Conservation (phyloP, 1,140 invertebrate genomes). For the Bombus consobrinus region DNA sequence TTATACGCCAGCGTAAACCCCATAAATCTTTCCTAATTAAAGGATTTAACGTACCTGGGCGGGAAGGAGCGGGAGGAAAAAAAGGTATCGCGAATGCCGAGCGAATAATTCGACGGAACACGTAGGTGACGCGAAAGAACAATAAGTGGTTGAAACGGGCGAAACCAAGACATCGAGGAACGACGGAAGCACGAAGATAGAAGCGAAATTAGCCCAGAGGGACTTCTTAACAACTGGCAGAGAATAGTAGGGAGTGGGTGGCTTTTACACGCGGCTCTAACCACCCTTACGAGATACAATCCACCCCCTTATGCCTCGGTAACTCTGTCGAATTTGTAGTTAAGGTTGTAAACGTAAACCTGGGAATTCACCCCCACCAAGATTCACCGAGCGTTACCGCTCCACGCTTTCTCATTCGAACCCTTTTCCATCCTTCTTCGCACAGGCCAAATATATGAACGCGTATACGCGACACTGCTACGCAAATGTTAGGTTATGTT, state of each 20-base stretch:
- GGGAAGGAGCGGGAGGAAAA: background rate
- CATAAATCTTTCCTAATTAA: constrained; percentile 46
- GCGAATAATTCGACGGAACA: constrained; percentile 16
- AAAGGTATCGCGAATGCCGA: too few relatives aligned
- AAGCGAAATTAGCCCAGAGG: constrained; percentile 79
- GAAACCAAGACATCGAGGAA: constrained; percentile 50
- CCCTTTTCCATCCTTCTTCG: constrained; percentile 66
- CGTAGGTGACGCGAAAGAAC: constrained; percentile 51
- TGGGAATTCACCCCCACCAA: constrained; percentile 75
- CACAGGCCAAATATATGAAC: constrained; percentile 28
- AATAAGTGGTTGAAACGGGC: constrained; percentile 56
- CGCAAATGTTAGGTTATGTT: constrained; percentile 74
- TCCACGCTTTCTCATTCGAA: constrained; percentile 57
- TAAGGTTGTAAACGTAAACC: constrained; percentile 82
- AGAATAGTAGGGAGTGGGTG: constrained; percentile 72
- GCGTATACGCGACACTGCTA: constrained; percentile 68
- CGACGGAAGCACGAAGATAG: constrained; percentile 57
- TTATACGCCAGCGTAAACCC: constrained; percentile 28
- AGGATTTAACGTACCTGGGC: background rate
- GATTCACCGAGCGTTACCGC: constrained; percentile 15
- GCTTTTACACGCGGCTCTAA: constrained; percentile 78
- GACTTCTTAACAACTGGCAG: constrained; percentile 82
- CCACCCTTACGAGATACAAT: constrained; percentile 81
- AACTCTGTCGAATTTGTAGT: constrained; percentile 83
- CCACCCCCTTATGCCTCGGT: constrained; percentile 80